Conservation (phyloP, 2,797 vertebrate genomes). For the Phoebastria nigripes region DNA sequence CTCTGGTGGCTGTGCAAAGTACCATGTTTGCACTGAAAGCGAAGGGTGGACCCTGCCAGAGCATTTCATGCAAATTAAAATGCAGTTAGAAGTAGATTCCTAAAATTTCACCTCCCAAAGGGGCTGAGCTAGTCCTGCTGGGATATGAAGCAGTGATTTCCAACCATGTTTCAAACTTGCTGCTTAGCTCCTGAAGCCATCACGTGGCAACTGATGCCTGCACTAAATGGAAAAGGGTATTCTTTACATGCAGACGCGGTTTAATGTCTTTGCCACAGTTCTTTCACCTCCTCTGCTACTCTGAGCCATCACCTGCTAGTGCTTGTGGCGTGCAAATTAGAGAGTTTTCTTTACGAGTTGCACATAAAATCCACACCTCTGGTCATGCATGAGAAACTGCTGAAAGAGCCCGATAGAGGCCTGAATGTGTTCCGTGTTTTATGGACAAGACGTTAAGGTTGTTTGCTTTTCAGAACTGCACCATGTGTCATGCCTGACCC, state of each 20-base stretch:
- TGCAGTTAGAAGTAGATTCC: background rate
- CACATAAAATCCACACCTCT: slow-evolving; percentile 72
- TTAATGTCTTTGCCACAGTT: slow-evolving; percentile 50
- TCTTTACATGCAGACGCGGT: slow-evolving; percentile 1
- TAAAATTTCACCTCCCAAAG: background rate
- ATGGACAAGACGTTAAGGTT: slow-evolving; percentile 33
- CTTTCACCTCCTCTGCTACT: slow-evolving; percentile 47
- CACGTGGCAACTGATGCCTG: background rate
- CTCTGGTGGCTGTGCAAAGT: background rate
- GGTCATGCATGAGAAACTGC: slow-evolving; percentile 65
- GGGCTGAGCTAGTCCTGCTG: background rate
- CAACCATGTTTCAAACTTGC: background rate
- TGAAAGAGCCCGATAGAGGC: slow-evolving; percentile 42
- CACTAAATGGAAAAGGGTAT: slow-evolving; percentile 1
- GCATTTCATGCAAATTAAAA: background rate
- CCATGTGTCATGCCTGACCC: slow-evolving; percentile 50
- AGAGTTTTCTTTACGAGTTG: slow-evolving; percentile 63
- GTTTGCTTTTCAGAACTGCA: slow-evolving; percentile 59
- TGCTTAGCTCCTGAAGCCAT: slow-evolving; percentile 10
- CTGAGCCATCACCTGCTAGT: slow-evolving; percentile 61
- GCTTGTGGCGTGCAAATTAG: slow-evolving; percentile 45
- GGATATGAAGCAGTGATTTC: background rate
- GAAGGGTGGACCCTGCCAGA: background rate
- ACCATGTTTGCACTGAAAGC: background rate
- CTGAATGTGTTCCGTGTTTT: slow-evolving; percentile 44